Percentiles rank a stretch among this genome's conserved stretches.
phyloP scores from a whole-genome alignment of 2,888 invertebrate species.

The Leucoptera coffeella region DNA sequence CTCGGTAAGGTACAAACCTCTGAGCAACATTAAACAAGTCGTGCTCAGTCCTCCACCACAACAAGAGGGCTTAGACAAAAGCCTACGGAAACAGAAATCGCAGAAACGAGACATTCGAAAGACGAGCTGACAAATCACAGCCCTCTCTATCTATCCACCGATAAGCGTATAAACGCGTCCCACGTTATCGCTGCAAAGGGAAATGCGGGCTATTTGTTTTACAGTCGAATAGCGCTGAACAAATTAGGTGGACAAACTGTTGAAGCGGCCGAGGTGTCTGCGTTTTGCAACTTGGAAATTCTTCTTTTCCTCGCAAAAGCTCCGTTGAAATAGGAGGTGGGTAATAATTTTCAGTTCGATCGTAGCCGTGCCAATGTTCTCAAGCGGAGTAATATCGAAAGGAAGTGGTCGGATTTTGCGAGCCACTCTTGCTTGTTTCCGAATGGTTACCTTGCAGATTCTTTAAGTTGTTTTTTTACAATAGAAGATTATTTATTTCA shows the following conservation, averaged over 20 bases:
- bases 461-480: too few species aligned
- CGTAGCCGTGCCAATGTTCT: conserved; percentile 20
- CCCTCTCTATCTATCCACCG: conserved; percentile 22
- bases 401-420: conserved; percentile 17
- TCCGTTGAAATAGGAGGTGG: conserved; percentile 23
- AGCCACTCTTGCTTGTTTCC: conserved; percentile 12
- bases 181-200: conserved; percentile 29
- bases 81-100: conserved; percentile 30
- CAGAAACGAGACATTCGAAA: conserved; percentile 24
- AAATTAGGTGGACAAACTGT: conserved; percentile 54
- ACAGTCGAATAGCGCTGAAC: conserved; percentile 46
- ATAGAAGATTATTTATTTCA: too few species aligned
- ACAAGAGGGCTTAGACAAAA: conserved; percentile 40
- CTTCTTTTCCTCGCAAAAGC: conserved; percentile 29
- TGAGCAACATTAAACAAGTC: conserved; percentile 30
- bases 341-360: conserved; percentile 36
- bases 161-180: too few species aligned
- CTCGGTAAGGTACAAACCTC: too few species aligned
- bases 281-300: conserved; percentile 38
- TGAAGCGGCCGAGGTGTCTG: conserved; percentile 46
- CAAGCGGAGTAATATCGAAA: conserved; percentile 29
- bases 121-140: conserved; percentile 22
- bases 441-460: too few species aligned
- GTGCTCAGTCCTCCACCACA: too few species aligned
- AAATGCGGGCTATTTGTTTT: conserved; percentile 48